These are phyloP conservation scores for Stomatorhinus walkeri DNA, from an alignment of 2,797 vertebrate species.

Conservation along the genomic window DNA sequence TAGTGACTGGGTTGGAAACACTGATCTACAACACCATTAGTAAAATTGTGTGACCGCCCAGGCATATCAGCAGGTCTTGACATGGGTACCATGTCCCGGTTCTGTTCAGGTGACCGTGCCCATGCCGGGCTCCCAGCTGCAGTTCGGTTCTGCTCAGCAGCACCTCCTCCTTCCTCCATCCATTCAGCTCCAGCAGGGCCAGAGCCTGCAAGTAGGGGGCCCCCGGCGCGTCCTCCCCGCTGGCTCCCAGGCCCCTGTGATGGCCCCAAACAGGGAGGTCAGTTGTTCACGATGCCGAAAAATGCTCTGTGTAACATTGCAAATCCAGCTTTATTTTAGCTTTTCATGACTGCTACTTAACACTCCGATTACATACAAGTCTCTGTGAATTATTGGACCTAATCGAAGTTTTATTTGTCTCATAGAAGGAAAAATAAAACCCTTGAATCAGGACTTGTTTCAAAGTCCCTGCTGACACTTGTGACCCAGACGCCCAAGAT, in stretches of 20 bases:
- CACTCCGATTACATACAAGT: background rate
- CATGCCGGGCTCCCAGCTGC: slow-evolving; percentile 87
- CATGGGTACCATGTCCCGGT: background rate
- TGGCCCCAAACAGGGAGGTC: slow-evolving; percentile 85
- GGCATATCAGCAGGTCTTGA: background rate
- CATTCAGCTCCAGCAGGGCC: slow-evolving; percentile 93
- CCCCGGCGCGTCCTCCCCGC: slow-evolving; percentile 84
- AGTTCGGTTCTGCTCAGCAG: slow-evolving; percentile 92
- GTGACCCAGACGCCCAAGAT: too few relatives aligned
- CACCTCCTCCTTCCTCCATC: slow-evolving; percentile 92
- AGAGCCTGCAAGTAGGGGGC: slow-evolving; percentile 84
- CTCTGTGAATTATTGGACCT: background rate
- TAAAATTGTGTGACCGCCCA: background rate
- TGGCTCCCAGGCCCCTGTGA: slow-evolving; percentile 76
- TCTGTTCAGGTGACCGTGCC: slow-evolving; percentile 84
- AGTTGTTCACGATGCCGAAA: slow-evolving; percentile 27
- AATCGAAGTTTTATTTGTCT: background rate
- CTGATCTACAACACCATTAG: background rate
- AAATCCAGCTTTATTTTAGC: background rate
- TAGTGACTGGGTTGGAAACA: background rate
- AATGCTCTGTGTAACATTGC: background rate
- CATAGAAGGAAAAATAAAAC: background rate
- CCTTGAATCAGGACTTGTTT: background rate
- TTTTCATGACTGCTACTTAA: background rate
- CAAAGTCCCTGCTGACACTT: background rate